Percentiles rank a stretch among this genome's conserved stretches.
These are phyloP conservation scores for Tortricodes alternella DNA, from an alignment of 2,888 invertebrate genomes.

Conservation along the genomic window DNA sequence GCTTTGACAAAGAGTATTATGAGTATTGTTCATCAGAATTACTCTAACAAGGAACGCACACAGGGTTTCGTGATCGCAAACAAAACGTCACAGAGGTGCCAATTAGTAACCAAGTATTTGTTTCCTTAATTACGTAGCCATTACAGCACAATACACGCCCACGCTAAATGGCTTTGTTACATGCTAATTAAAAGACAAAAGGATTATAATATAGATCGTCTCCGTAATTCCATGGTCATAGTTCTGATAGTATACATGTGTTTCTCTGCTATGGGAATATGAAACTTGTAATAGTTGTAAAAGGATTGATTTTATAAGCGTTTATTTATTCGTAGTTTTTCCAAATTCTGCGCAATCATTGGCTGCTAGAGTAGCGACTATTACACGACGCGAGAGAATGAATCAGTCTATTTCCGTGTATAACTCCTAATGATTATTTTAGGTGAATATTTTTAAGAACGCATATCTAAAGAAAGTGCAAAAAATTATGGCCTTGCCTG, in stretches of 20 bases:
- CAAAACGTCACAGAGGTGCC: conserved; percentile 24
- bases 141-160: conserved; percentile 25
- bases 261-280: not conserved
- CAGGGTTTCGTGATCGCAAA: conserved; percentile 18
- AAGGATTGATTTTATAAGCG: not conserved
- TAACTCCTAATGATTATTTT: no score
- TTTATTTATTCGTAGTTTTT: not conserved
- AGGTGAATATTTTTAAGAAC: no score
- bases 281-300: not conserved
- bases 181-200: conserved; percentile 20
- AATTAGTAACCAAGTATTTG: conserved; percentile 14
- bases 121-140: conserved; percentile 19
- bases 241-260: not conserved
- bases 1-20: not conserved
- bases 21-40: not conserved
- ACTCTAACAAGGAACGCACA: conserved; percentile 2
- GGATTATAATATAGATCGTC: not conserved
- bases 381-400: not conserved
- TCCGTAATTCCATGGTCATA: conserved; percentile 1
- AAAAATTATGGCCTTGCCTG: no score
- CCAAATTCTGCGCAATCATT: not conserved
- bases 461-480: no score
- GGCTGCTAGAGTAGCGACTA: not conserved
- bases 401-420: no score
- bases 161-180: conserved; percentile 19